Base-by-base conservation (phyloP, 2,888 invertebrate species). In the Hydrotaea cyrtoneurina region DNA sequence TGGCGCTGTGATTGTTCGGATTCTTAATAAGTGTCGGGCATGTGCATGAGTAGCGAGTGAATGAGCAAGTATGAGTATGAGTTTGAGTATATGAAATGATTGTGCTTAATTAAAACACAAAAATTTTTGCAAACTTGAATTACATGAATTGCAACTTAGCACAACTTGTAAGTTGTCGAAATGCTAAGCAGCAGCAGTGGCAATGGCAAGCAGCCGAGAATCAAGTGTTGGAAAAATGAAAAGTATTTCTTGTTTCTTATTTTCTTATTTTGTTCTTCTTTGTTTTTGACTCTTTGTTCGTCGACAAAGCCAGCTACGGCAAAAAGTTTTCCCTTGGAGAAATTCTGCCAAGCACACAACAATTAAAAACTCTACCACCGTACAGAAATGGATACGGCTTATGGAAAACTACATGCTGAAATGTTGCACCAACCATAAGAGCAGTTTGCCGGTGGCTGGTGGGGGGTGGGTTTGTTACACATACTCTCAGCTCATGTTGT, bases 81-180 rank as follows among this genome's bases (percentile, higher is more conserved):
- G 43, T 26, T 17, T 57, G 43, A 59, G 43, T 26, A 19, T 5
- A 50, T 26, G 39, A 74, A 71, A 55, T 74, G 36, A 69, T 46
- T 17, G 19, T 57, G 71, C 75, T 83, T 78, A 80, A 83, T 80
- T 83, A 80, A 83, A 57, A 78, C 74, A 80, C 46, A 74, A 80
- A 21, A 73, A 17, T 50, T 55, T 53, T 55, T 2, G 59, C 11
- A 19, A 64, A 69, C 31, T 78, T 71, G 64, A 75, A 78, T 80
- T 83, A 74, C 83, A 83, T 80, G 83, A 80, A 77, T 83, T 83
- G 77, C 83, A 83, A 83, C 64, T 80, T 83, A 62, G 39, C 80
- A 80, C 80, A 80, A 83, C 74, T 59, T 23, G 23, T 23, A 55
- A 21, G 23, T 21, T 21, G 55, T 55, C 5, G 7, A 5, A 55